phyloP scores from a whole-genome alignment of 2,888 invertebrate genomes.

The Drosophila algonquin region DNA sequence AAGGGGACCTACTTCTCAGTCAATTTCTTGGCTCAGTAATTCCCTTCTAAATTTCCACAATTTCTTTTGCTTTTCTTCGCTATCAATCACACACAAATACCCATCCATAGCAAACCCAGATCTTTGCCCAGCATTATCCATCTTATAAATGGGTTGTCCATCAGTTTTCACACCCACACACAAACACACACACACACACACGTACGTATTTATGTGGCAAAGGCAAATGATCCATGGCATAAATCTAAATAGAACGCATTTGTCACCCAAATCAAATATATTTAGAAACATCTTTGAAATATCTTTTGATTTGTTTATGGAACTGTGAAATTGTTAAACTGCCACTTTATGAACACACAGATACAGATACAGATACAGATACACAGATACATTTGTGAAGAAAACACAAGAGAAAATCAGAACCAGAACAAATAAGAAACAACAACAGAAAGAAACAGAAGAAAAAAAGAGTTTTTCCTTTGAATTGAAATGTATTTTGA shows the following conservation, averaged over 20 bases:
- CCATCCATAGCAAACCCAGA: conserved; percentile 5
- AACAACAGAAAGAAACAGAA: too few relatives aligned
- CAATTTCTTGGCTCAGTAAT: conserved; percentile 21
- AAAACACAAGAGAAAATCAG: conserved; percentile 38
- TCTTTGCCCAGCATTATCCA: conserved; percentile 51
- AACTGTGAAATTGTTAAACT: conserved; percentile 81
- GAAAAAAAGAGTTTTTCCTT: conserved; percentile 56
- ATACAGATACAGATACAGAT: not conserved
- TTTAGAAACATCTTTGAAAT: conserved; percentile 48
- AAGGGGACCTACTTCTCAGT: not conserved
- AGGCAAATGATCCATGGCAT: conserved; percentile 68
- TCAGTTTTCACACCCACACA: conserved; percentile 20
- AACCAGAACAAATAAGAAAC: not conserved
- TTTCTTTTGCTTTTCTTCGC: not conserved
- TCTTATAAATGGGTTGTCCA: conserved; percentile 47
- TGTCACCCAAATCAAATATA: conserved; percentile 66
- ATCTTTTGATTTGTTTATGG: conserved; percentile 73
- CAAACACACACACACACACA: not conserved
- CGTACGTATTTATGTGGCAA: conserved; percentile 1
- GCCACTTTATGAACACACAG: conserved; percentile 74
- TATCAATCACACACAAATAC: conserved; percentile 25
- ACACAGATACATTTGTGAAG: conserved; percentile 4
- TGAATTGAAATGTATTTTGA: conserved; percentile 78
- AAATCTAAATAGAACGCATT: conserved; percentile 79
- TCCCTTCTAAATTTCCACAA: not conserved